These are phyloP conservation scores for Drosophila meridionalis DNA, from an alignment of 2,888 invertebrate genomes.

Conservation along the genomic window DNA sequence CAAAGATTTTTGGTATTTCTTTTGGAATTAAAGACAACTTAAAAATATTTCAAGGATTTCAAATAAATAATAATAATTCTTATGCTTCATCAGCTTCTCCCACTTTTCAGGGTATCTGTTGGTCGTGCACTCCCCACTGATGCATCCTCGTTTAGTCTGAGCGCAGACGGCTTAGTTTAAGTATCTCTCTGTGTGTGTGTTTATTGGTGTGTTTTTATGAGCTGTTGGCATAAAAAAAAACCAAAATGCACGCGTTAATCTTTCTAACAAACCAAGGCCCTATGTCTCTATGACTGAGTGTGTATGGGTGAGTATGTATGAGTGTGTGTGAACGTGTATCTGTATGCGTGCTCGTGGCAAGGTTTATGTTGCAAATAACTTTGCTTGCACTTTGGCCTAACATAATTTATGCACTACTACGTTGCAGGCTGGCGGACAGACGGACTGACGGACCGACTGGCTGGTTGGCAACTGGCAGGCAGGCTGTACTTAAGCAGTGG, in stretches of 20 bases:
- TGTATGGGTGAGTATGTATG: conserved; percentile 3
- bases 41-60: not conserved
- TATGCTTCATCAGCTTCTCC: not conserved
- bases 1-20: not conserved
- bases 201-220: conserved; percentile 54
- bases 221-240: conserved; percentile 63
- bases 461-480: not conserved
- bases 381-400: conserved; percentile 79
- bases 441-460: conserved; percentile 11
- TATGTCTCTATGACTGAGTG: conserved; percentile 14
- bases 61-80: not conserved
- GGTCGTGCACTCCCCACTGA: not conserved
- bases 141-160: conserved; percentile 31
- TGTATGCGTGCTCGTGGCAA: conserved; percentile 33
- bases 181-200: conserved; percentile 39
- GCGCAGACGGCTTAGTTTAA: conserved; percentile 76
- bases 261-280: conserved; percentile 74
- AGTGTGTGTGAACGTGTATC: not conserved
- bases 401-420: conserved; percentile 78
- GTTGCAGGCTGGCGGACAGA: conserved; percentile 22
- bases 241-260: conserved; percentile 77
- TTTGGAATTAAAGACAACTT: not conserved
- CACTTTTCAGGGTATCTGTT: not conserved
- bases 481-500: conserved; percentile 43
- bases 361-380: conserved; percentile 76